Evolutionary conservation across 2,113 vertebrate genomes (phyloP).

Genomic region (Dolichallabes microphthalmus): DNA sequence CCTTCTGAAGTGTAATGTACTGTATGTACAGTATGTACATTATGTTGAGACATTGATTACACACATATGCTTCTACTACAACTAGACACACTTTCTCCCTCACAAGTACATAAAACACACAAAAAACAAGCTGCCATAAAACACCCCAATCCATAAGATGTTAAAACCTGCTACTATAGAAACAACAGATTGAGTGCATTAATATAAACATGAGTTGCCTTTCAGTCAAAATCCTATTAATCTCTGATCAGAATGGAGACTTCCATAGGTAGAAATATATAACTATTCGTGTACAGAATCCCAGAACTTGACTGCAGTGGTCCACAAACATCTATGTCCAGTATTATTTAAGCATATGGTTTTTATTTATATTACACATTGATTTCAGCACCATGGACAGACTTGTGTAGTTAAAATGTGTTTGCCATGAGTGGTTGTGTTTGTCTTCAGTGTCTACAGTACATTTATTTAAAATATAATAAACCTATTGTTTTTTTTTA

Average conservation of each 20-base stretch:
- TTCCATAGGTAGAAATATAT: not conserved
- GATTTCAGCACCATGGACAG: constrained; percentile 35
- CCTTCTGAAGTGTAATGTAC: too few relatives aligned
- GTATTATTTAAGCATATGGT: not conserved
- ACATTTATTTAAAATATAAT: not conserved
- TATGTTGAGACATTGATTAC: too few relatives aligned
- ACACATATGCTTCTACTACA: too few relatives aligned
- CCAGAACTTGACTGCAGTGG: not conserved
- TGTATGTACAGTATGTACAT: too few relatives aligned
- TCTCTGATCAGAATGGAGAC: not conserved
- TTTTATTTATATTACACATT: not conserved
- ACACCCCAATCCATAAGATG: not conserved
- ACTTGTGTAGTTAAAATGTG: not conserved
- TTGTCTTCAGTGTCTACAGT: not conserved
- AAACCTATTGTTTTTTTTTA: not conserved
- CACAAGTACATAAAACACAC: not conserved
- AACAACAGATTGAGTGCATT: not conserved
- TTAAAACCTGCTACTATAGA: not conserved
- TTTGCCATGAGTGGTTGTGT: not conserved
- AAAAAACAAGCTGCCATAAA: not conserved
- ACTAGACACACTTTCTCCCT: not conserved
- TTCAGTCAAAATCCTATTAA: not conserved
- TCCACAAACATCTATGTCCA: not conserved
- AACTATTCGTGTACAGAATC: not conserved
- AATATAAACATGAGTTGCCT: not conserved